Conservation (phyloP, 1,140 invertebrate species). For the silkworm (Bombyx mori) region DNA sequence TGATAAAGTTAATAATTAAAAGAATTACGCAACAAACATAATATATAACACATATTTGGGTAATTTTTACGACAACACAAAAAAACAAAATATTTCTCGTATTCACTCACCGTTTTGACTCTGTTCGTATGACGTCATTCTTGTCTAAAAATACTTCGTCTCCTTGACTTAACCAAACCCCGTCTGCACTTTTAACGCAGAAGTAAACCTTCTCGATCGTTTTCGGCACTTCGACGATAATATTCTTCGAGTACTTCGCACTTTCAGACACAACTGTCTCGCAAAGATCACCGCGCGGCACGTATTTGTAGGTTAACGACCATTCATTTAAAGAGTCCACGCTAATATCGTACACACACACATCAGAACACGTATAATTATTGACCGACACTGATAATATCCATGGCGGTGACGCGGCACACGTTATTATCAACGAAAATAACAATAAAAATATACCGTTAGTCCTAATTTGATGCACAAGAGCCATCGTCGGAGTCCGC, state of each 20-base stretch:
- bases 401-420: conserved; percentile 39
- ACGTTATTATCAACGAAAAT: conserved; percentile 42
- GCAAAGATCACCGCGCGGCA: conserved; percentile 21
- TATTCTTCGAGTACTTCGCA: conserved; percentile 16
- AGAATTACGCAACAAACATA: too few species aligned
- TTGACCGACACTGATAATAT: conserved; percentile 39
- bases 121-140: conserved; percentile 40
- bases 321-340: conserved; percentile 39
- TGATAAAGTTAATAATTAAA: too few species aligned
- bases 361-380: conserved; percentile 28
- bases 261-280: conserved; percentile 12
- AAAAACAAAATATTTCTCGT: background rate
- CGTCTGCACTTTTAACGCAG: conserved; percentile 37
- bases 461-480: conserved; percentile 41
- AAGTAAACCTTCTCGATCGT: conserved; percentile 34
- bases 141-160: conserved; percentile 37
- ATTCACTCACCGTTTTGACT: conserved; percentile 23
- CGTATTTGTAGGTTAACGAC: conserved; percentile 41
- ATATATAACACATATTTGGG: too few species aligned
- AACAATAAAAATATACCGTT: conserved; percentile 52
- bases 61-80: too few species aligned
- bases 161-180: conserved; percentile 40
- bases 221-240: conserved; percentile 21
- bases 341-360: conserved; percentile 47
- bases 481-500: conserved; percentile 26